Conservation (phyloP, 2,888 invertebrate species). For the Lacanobia oleracea region DNA sequence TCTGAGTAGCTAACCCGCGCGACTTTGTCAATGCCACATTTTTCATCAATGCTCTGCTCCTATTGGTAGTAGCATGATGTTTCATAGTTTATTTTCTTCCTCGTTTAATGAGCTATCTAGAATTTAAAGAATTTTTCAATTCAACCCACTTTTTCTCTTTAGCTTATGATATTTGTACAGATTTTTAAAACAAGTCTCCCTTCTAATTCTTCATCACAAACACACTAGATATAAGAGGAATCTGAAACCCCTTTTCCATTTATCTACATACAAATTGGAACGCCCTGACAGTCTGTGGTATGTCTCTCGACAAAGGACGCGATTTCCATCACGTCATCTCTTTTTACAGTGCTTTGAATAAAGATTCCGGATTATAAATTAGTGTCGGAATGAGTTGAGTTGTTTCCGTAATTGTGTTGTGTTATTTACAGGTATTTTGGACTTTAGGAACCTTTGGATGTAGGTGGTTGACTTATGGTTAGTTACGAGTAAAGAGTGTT, state of each 20-base stretch:
- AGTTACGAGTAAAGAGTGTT: too few relatives aligned
- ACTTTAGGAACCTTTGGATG: neutral
- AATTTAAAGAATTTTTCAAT: too few relatives aligned
- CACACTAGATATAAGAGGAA: neutral
- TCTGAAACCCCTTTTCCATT: slow-evolving; percentile 70
- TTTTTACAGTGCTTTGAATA: slow-evolving; percentile 73
- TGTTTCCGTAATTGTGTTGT: slow-evolving; percentile 15
- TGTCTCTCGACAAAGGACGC: slow-evolving; percentile 72
- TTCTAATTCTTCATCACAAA: slow-evolving; percentile 8
- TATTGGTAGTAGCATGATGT: too few relatives aligned
- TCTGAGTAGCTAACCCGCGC: too few relatives aligned
- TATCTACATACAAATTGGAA: slow-evolving; percentile 80
- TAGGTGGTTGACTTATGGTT: too few relatives aligned
- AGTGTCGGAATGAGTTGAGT: slow-evolving; percentile 54
- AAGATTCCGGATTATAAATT: slow-evolving; percentile 72
- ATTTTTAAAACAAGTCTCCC: neutral
- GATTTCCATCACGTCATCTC: slow-evolving; percentile 61
- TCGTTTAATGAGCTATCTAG: too few relatives aligned
- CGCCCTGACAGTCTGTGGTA: slow-evolving; percentile 68
- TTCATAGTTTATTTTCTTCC: too few relatives aligned
- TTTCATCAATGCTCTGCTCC: too few relatives aligned
- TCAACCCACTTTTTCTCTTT: too few relatives aligned
- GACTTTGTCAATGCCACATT: too few relatives aligned
- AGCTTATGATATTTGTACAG: too few relatives aligned
- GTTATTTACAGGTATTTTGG: neutral